Percentiles rank a stretch among this genome's conserved stretches.
Evolutionary conservation across 2,888 invertebrate genomes (phyloP).

Genomic region (Camptogramma bilineatum): DNA sequence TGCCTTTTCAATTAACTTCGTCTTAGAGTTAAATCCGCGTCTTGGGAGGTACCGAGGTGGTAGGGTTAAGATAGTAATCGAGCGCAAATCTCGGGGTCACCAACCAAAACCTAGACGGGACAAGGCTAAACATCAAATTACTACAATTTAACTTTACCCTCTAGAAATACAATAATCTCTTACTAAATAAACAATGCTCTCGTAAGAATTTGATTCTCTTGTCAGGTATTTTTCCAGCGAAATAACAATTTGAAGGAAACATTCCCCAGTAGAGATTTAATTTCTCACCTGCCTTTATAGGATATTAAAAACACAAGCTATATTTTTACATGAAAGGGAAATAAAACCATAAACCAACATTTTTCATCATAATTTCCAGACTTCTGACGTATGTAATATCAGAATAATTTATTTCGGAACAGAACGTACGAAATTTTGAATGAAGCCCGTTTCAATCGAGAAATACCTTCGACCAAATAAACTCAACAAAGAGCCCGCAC

Average conservation of each 20-base stretch:
- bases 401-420: conserved; percentile 37
- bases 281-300: conserved; percentile 20
- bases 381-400: conserved; percentile 40
- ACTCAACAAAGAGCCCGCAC: conserved; percentile 43
- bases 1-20: conserved; percentile 70
- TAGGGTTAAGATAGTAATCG: conserved; percentile 17
- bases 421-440: conserved; percentile 44
- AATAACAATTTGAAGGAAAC: conserved; percentile 4
- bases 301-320: conserved; percentile 25
- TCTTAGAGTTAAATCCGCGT: conserved; percentile 64
- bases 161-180: background rate
- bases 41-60: conserved; percentile 32
- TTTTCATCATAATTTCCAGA: conserved; percentile 32
- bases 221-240: background rate
- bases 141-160: background rate
- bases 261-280: conserved; percentile 4
- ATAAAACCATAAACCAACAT: conserved; percentile 34
- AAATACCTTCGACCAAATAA: conserved; percentile 48
- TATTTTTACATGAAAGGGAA: conserved; percentile 31
- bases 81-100: background rate
- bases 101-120: background rate
- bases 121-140: background rate
- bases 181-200: background rate
- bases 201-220: background rate
- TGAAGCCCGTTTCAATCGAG: conserved; percentile 45